A percentile compares a stretch with the other conserved stretches of the same genome.
These are phyloP conservation scores for Cacoxenus indagator DNA, from an alignment of 2,888 invertebrate species.

Conservation along the genomic window DNA sequence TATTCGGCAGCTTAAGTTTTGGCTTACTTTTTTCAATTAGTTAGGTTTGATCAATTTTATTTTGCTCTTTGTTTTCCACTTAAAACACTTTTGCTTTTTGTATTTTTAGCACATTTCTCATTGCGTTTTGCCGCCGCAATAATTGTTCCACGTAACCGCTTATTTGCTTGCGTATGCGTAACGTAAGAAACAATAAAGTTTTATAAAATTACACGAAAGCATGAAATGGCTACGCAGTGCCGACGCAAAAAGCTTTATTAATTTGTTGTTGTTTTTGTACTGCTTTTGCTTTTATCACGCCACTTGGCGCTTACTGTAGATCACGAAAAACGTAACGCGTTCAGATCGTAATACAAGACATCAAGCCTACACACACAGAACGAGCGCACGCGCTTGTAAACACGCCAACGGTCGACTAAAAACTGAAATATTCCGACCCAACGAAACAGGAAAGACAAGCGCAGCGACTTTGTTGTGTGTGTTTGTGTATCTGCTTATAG, in stretches of 20 bases:
- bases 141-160: background rate
- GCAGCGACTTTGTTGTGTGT: conserved; percentile 24
- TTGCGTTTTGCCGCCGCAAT: conserved; percentile 15
- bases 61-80: background rate
- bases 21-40: background rate
- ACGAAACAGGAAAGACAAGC: conserved; percentile 37
- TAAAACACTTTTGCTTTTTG: conserved; percentile 1
- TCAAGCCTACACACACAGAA: conserved; percentile 26
- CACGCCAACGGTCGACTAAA: conserved; percentile 70
- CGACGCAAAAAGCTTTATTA: conserved; percentile 12
- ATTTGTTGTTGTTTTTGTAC: conserved; percentile 6
- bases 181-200: background rate
- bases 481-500: conserved; percentile 22
- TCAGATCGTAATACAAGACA: conserved; percentile 19
- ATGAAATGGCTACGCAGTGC: background rate
- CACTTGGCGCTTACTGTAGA: background rate
- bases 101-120: background rate
- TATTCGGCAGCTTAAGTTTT: background rate
- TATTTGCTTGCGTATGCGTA: background rate
- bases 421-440: conserved; percentile 62
- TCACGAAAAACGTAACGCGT: conserved; percentile 19
- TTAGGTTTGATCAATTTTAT: background rate
- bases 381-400: conserved; percentile 46
- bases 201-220: background rate
- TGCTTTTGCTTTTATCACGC: background rate